Evolutionary conservation across 2,888 invertebrate species (phyloP).

Genomic region (Rhabditoides inermis): DNA sequence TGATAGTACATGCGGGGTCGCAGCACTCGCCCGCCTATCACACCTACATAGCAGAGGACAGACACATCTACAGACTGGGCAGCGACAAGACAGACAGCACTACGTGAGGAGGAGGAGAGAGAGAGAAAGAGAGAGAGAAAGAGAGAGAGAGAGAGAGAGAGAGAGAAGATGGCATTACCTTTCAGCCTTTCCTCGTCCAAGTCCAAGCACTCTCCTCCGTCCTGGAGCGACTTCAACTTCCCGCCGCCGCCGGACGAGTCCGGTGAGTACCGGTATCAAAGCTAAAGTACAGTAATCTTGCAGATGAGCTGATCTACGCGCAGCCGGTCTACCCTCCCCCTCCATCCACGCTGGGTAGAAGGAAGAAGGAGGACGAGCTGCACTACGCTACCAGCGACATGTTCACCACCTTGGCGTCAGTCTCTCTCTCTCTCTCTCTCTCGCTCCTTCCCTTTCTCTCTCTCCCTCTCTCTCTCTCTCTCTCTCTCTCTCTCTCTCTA

Average conservation of each 20-base stretch:
- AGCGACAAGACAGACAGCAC: too few species aligned
- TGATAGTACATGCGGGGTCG: too few species aligned
- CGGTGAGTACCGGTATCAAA: neutral
- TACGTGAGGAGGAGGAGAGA: neutral
- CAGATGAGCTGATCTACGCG: conserved; percentile 13
- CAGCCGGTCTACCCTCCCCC: conserved; percentile 12
- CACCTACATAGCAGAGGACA: too few species aligned
- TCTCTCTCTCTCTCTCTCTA: too few species aligned
- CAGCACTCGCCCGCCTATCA: too few species aligned
- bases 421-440: too few species aligned
- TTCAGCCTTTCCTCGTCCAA: conserved; percentile 19
- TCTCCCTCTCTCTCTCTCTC: too few species aligned
- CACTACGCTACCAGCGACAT: conserved; percentile 9
- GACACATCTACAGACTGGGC: too few species aligned
- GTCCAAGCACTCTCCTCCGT: conserved; percentile 15
- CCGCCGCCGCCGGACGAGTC: conserved; percentile 34
- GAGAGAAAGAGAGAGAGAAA: neutral
- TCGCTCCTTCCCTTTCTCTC: too few species aligned
- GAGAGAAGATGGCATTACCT: neutral
- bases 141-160: too few species aligned
- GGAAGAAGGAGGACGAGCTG: neutral
- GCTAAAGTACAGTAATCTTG: too few species aligned
- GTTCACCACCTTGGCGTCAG: neutral
- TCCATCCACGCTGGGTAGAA: neutral
- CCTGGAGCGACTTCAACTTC: conserved; percentile 40